Conservation (phyloP, 2,797 vertebrate genomes). For the Pempheris klunzingeri region DNA sequence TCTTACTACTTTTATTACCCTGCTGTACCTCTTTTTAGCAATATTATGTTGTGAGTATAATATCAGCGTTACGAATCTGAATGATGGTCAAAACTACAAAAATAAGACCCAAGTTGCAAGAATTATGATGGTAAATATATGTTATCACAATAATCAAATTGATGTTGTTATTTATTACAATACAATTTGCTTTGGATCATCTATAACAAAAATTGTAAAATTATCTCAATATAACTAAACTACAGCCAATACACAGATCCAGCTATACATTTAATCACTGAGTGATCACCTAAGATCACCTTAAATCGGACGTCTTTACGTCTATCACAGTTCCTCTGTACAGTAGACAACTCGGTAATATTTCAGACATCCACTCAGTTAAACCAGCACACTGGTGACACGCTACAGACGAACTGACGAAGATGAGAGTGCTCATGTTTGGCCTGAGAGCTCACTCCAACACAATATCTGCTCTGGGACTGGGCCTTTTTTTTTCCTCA, state of each 20-base stretch:
- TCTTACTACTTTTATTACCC: too few relatives aligned
- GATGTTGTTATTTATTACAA: not conserved
- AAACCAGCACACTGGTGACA: conserved; percentile 12
- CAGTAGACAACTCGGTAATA: not conserved
- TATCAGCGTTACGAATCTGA: not conserved
- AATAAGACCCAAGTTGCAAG: not conserved
- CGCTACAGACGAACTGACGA: not conserved
- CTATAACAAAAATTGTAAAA: not conserved
- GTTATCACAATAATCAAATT: not conserved
- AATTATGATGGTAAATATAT: not conserved
- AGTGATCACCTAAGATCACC: not conserved
- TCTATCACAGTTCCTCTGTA: not conserved
- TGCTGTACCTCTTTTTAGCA: not conserved
- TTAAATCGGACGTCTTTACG: not conserved
- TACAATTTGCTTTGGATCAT: not conserved
- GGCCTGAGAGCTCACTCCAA: conserved; percentile 41
- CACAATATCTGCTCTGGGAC: conserved; percentile 31
- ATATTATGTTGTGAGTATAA: not conserved
- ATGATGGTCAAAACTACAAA: not conserved
- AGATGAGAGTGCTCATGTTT: conserved; percentile 39
- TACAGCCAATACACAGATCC: not conserved
- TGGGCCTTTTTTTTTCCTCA: conserved; percentile 25
- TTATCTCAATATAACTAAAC: not conserved
- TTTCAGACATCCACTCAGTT: conserved; percentile 10
- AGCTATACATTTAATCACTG: not conserved